phyloP scores from a whole-genome alignment of 2,797 vertebrate species.

The Zenarchopterus dispar region DNA sequence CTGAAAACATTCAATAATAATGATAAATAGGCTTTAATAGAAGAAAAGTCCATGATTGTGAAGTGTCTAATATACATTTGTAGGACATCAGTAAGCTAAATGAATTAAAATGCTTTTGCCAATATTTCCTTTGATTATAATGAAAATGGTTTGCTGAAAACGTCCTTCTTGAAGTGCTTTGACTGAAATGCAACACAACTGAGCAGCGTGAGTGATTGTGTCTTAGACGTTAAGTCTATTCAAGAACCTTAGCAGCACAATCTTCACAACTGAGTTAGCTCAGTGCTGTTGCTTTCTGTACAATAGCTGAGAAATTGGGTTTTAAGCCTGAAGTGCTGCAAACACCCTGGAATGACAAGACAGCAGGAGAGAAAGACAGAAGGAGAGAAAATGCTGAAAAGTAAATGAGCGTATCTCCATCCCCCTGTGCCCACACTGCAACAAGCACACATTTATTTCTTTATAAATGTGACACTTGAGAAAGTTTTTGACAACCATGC shows the following conservation, averaged over 20 bases:
- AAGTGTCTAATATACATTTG: too few relatives aligned
- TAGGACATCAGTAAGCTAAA: neutral
- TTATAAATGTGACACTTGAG: constrained; percentile 59
- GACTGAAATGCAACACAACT: constrained; percentile 75
- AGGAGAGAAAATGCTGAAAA: constrained; percentile 52
- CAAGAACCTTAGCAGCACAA: constrained; percentile 80
- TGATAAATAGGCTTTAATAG: too few relatives aligned
- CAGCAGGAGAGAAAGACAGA: constrained; percentile 39
- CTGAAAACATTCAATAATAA: too few relatives aligned
- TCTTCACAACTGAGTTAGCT: constrained; percentile 84
- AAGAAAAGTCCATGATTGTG: too few relatives aligned
- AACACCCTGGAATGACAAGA: constrained; percentile 66
- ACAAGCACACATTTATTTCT: constrained; percentile 60
- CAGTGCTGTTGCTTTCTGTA: constrained; percentile 83
- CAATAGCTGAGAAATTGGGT: constrained; percentile 86
- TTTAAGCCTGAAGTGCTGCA: constrained; percentile 82
- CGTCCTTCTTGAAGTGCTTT: constrained; percentile 68
- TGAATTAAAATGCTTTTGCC: constrained; percentile 61
- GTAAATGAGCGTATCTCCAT: constrained; percentile 70
- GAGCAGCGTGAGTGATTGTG: constrained; percentile 75
- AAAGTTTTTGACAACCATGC: constrained; percentile 63
- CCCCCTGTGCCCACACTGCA: constrained; percentile 43
- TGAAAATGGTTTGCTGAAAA: constrained; percentile 63
- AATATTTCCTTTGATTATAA: constrained; percentile 41
- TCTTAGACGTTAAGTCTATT: constrained; percentile 85